Base-by-base conservation (phyloP, 2,888 invertebrate genomes). In the Ceraclea dissimilis region DNA sequence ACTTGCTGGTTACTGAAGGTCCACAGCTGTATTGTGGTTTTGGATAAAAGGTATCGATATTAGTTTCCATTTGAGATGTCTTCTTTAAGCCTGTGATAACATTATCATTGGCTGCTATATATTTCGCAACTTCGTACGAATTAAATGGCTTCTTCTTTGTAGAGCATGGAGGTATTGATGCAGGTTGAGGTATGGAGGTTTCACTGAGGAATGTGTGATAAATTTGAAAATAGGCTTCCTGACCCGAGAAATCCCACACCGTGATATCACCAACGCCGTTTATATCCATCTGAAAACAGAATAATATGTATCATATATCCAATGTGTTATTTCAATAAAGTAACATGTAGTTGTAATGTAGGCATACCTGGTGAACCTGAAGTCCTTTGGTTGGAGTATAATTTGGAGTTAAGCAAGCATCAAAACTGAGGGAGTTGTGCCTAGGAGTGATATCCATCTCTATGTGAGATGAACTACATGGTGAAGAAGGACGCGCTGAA, bases 161-260 rank as follows among this genome's bases (percentile, higher is more conserved):
- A 8, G 54, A 43, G 20, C 57, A 54, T n/a, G n/a, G n/a, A 20
- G 58, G 57, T 47, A 56, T 56, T 16, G 59, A 48, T 2, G 62
- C 59, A 13, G 60, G 57, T 47, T 52, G 59, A 13, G 62, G 62
- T 10, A 60, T 58, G 47, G 52, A 65, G 48, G 49, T 63, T 57
- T 61, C 65, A 56, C 82, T 81, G 34, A 89, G 77, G 66, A 88
- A 86, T 66, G 86, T 84, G 68, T 89, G 88, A 70, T 88, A 89
- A 49, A 84, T 71, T 51, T 79, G 74, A 64, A 81, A 76, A 70
- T 86, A 89, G 43, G 82, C 83, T 67, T 86, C 86, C 63, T 86
- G 85, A 8, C 89, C 88, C 46, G 87, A 86, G 66, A 88, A 85
- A 67, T 88, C 88, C 87, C 87, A 88, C 26, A 81, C 74, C 65